These are phyloP conservation scores for Smutsia gigantea DNA, from an alignment of 2,797 vertebrate genomes.

Conservation along the genomic window DNA sequence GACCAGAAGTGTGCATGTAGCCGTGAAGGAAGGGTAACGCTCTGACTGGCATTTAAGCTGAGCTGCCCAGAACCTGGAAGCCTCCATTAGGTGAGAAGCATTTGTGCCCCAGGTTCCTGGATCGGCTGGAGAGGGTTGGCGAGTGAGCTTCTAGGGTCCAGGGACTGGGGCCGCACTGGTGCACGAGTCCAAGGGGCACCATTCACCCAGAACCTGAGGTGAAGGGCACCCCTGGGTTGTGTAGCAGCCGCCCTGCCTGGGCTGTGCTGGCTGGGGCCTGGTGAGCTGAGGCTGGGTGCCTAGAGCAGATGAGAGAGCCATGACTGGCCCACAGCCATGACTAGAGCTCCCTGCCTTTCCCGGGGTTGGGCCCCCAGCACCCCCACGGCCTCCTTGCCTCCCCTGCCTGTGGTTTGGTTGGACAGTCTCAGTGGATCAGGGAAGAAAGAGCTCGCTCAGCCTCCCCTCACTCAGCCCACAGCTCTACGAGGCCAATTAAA, in stretches of 20 bases:
- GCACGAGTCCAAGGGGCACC: not conserved
- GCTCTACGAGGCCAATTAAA: not conserved
- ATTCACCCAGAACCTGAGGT: not conserved
- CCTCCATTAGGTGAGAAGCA: not conserved
- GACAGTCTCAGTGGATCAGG: not conserved
- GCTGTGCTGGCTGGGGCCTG: not conserved
- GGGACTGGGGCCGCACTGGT: not conserved
- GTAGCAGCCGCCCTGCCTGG: not conserved
- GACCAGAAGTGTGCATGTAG: accelerated
- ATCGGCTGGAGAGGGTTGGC: too few species aligned
- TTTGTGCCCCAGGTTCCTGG: not conserved
- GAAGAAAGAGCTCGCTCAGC: not conserved
- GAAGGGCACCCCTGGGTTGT: accelerated
- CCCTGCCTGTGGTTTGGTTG: too few species aligned
- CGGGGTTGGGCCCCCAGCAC: not conserved
- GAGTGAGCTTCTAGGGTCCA: not conserved
- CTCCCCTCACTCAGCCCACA: not conserved
- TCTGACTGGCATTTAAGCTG: too few species aligned
- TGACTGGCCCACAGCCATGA: accelerated
- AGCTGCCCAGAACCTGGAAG: not conserved
- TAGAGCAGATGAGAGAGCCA: not conserved
- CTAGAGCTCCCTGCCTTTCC: not conserved
- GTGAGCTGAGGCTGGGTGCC: not conserved
- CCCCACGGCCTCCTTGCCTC: not conserved
- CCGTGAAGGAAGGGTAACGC: not conserved